These are phyloP conservation scores for Camarhynchus parvulus DNA, from an alignment of 2,113 vertebrate species.

Conservation along the genomic window DNA sequence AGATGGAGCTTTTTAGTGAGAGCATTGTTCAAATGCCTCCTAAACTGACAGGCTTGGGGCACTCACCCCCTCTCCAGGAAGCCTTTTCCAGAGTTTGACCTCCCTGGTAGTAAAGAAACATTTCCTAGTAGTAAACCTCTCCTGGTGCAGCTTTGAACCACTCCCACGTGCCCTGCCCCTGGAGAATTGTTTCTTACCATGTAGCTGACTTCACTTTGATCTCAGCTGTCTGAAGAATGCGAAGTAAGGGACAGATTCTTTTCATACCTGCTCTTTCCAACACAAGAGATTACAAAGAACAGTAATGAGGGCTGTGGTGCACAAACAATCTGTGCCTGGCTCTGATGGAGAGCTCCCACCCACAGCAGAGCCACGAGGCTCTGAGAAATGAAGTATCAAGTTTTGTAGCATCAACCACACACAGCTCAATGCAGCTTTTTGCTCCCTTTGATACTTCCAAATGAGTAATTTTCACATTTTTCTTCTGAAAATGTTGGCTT, in stretches of 20 bases:
- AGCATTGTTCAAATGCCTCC: background rate
- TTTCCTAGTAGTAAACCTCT: background rate
- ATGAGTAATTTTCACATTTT: background rate
- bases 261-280: background rate
- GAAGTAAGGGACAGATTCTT: background rate
- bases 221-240: background rate
- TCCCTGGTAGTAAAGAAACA: background rate
- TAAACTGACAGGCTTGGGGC: background rate
- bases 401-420: background rate
- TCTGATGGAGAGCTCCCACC: background rate
- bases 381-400: background rate
- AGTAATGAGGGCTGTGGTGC: background rate
- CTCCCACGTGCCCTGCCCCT: rapidly evolving
- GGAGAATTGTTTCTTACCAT: background rate
- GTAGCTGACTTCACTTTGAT: background rate
- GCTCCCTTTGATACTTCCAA: background rate
- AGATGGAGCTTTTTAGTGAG: background rate
- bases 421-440: background rate
- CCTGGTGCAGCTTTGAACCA: background rate
- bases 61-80: background rate
- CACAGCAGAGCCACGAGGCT: background rate
- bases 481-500: background rate
- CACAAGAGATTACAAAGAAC: background rate
- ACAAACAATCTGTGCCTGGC: background rate
- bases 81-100: background rate